Percentiles rank a stretch among this genome's conserved stretches.
phyloP scores from a whole-genome alignment of 1,140 invertebrate genomes.

The Dendrolimus kikuchii region DNA sequence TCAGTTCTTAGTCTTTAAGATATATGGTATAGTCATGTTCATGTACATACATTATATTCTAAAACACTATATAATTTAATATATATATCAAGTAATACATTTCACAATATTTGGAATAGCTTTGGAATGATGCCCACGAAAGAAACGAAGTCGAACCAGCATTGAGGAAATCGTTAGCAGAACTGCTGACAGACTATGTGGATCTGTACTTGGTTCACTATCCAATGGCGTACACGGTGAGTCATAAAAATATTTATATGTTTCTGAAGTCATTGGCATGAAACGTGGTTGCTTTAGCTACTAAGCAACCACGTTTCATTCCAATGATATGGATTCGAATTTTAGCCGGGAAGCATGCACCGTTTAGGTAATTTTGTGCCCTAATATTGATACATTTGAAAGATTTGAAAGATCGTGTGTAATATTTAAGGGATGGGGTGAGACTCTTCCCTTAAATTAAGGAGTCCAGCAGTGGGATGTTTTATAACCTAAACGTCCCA shows the following conservation, averaged over 20 bases:
- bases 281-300: neutral
- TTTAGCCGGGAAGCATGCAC: too few species aligned
- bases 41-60: too few species aligned
- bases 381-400: too few species aligned
- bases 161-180: slow-evolving; percentile 67
- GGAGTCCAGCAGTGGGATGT: too few species aligned
- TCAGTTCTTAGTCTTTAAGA: slow-evolving; percentile 10
- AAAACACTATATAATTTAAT: slow-evolving; percentile 11
- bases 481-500: too few species aligned
- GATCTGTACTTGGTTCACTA: slow-evolving; percentile 82
- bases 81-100: neutral
- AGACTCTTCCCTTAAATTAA: too few species aligned
- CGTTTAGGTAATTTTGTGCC: too few species aligned
- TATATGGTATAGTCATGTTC: too few species aligned
- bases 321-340: too few species aligned
- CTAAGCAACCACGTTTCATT: too few species aligned
- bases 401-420: too few species aligned
- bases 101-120: slow-evolving; percentile 18
- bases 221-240: slow-evolving; percentile 73
- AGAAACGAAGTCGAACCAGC: slow-evolving; percentile 43
- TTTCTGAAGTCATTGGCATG: neutral
- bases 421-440: too few species aligned
- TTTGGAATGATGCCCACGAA: slow-evolving; percentile 57
- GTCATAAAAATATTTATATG: neutral
- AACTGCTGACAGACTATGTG: slow-evolving; percentile 76